These are phyloP conservation scores for Rhynchophorus ferrugineus DNA, from an alignment of 1,140 invertebrate genomes.

Conservation along the genomic window DNA sequence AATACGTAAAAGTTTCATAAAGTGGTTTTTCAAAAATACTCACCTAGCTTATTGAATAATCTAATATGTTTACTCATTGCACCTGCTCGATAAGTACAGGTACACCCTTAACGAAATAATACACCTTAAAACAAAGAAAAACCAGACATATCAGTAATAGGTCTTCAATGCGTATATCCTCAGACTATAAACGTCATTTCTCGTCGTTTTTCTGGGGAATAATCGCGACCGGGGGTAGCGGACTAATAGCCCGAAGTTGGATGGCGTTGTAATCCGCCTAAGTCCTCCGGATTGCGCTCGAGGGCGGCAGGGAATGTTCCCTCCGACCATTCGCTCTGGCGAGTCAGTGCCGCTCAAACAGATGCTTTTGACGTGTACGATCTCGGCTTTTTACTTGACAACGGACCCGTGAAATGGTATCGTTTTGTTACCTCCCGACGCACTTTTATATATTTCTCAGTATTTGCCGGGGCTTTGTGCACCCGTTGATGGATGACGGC, in stretches of 20 bases:
- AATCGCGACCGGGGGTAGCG: constrained; percentile 17
- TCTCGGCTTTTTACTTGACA: constrained; percentile 23
- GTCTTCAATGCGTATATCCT: constrained; percentile 9
- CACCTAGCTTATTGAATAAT: too few relatives aligned
- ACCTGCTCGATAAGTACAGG: too few relatives aligned
- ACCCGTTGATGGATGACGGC: constrained; percentile 4
- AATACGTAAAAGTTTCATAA: too few relatives aligned
- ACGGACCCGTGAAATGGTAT: constrained; percentile 20
- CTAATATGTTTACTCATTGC: too few relatives aligned
- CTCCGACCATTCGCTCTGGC: constrained; percentile 6
- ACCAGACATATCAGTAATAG: too few relatives aligned
- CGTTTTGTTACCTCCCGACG: constrained; percentile 16
- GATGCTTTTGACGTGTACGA: constrained; percentile 25
- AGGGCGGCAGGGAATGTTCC: constrained; percentile 9
- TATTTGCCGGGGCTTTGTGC: constrained; percentile 15
- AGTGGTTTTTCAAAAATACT: too few relatives aligned
- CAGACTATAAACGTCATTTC: constrained; percentile 22
- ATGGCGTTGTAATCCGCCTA: constrained; percentile 16
- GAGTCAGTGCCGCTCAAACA: constrained; percentile 14
- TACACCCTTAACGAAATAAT: too few relatives aligned
- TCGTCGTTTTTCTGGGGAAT: constrained; percentile 14
- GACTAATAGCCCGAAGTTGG: constrained; percentile 19
- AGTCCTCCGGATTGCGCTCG: constrained; percentile 20
- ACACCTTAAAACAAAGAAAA: too few relatives aligned
- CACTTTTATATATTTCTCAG: neutral